Percentiles rank a stretch among this genome's conserved stretches.
These are phyloP conservation scores for Drosophila arawakana DNA, from an alignment of 1,140 invertebrate genomes.

Conservation along the genomic window DNA sequence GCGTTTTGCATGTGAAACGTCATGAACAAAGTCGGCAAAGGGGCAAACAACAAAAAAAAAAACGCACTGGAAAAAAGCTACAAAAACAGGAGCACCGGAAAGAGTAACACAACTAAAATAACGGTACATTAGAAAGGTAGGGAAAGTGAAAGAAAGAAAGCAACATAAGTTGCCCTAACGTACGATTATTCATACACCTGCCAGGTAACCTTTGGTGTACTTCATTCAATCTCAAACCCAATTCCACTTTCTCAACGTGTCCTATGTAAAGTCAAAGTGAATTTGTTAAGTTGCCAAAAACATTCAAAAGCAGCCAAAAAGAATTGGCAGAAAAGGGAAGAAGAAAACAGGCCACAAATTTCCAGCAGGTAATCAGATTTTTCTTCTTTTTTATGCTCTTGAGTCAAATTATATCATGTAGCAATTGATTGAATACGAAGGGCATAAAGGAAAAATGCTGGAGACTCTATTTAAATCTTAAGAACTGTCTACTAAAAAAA, in stretches of 20 bases:
- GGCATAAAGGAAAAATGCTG: background rate
- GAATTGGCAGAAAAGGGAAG: background rate
- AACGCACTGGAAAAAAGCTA: background rate
- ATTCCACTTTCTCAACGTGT: background rate
- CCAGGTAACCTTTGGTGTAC: background rate
- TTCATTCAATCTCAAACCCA: background rate
- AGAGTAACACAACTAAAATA: constrained; percentile 8
- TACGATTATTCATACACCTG: constrained; percentile 12
- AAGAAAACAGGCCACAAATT: constrained; percentile 27
- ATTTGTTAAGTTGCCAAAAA: constrained; percentile 60
- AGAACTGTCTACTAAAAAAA: background rate
- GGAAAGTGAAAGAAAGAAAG: constrained; percentile 24
- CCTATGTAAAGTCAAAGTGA: constrained; percentile 58
- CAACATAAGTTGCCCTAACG: constrained; percentile 29
- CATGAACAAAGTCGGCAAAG: constrained; percentile 66
- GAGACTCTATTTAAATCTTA: no score
- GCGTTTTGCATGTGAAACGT: constrained; percentile 83
- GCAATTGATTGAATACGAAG: constrained; percentile 24
- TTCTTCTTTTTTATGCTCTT: background rate
- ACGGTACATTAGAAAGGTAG: constrained; percentile 7
- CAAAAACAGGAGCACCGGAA: constrained; percentile 8
- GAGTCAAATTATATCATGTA: constrained; percentile 35
- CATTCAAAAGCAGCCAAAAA: constrained; percentile 21
- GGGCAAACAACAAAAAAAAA: background rate
- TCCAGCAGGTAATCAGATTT: constrained; percentile 28